Evolutionary conservation across 2,888 invertebrate species (phyloP).

Genomic region (Mesopsocus fuscifrons): DNA sequence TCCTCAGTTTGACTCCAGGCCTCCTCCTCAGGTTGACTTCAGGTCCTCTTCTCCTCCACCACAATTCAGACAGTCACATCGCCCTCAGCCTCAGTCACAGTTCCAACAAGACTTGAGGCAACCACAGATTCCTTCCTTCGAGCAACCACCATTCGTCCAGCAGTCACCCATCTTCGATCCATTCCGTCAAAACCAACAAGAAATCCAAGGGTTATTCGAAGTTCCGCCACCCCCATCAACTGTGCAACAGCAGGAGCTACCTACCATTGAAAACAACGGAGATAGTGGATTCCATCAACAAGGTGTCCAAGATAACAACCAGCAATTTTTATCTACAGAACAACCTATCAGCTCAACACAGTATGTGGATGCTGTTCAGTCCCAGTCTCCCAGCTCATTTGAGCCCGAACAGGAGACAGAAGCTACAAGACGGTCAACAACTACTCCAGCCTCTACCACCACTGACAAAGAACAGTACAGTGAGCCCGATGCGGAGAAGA

Average conservation of each 20-base stretch:
- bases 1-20: neutral
- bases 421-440: constrained; percentile 18
- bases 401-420: constrained; percentile 12
- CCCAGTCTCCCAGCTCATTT: constrained; percentile 13
- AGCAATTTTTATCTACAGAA: neutral
- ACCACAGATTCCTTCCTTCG: neutral
- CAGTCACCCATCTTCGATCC: neutral
- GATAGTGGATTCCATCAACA: constrained; percentile 6
- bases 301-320: neutral
- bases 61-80: neutral
- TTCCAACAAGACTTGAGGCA: neutral
- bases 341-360: constrained; percentile 6
- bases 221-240: too few relatives aligned
- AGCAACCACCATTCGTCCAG: neutral
- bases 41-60: neutral
- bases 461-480: constrained; percentile 16
- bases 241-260: constrained; percentile 15
- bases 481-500: neutral
- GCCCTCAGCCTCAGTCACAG: neutral
- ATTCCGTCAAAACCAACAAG: constrained; percentile 4
- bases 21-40: neutral
- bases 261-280: constrained; percentile 12
- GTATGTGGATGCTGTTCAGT: constrained; percentile 7
- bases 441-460: constrained; percentile 22
- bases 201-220: constrained; percentile 4